Evolutionary conservation across 2,797 vertebrate genomes (phyloP), one percentile per base, ranked within the genome.

Genomic region (Parambassis ranga): DNA sequence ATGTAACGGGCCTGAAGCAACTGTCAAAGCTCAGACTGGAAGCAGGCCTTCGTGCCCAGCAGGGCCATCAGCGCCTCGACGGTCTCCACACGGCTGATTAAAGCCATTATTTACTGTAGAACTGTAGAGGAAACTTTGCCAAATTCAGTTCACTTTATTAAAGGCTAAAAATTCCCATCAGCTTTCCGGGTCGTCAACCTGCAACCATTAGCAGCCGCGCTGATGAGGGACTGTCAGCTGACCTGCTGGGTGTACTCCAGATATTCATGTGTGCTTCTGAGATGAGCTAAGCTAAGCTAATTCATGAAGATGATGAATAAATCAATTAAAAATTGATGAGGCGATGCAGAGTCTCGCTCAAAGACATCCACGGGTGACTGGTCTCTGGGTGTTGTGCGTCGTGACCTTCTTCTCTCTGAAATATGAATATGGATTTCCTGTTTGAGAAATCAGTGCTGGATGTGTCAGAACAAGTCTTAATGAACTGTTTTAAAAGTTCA

Each of bases 261-360:
- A 81, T 60, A 72, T 55, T 44, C 50, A 58, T 63, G 67, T 71
- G 69, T 66, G 60, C 66, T 70, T 58, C 56, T 48, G 62, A 83
- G 52, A 78, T 51, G 51, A 71, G 79, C 46, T 39, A 39, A 61
- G 56, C 72, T 79, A 38, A 52, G 58, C 63, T 73, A 51, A 79
- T 77, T 68, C 43, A 67, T 71, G 82, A 82, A 78, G 82, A 76
- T n/a, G 73, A 86, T 84, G 61, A 87, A 87, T 85, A 77, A 86
- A 81, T 82, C 78, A 63, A 79, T 86, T 35, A 53, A 72, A 76
- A 65, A 79, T 69, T 50, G 43, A 82, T 80, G 74, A 75, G 66
- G 59, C 52, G 3, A 47, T 31, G 43, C 46, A 53, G 71, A 63
- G 64, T 73, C 64, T 39, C 50, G 62, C 67, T 76, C 77, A 75